phyloP scores from a whole-genome alignment of 2,113 vertebrate species.

The Ramphastos sulfuratus region DNA sequence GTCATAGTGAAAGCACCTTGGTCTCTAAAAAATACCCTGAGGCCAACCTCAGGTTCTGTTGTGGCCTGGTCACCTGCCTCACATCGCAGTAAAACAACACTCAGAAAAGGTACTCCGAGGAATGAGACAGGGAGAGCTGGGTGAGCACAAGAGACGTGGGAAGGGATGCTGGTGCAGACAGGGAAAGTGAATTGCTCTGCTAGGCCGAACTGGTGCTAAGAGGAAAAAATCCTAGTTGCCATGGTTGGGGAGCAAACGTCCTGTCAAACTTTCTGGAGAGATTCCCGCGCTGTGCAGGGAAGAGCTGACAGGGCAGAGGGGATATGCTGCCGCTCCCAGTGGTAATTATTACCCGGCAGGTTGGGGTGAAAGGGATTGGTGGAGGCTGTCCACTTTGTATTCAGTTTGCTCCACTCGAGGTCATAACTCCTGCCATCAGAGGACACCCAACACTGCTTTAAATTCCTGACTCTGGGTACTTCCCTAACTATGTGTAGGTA shows the following conservation, averaged over 20 bases:
- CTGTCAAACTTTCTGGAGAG: conserved; percentile 53
- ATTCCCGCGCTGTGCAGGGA: not conserved
- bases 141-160: not conserved
- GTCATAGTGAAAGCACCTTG: not conserved
- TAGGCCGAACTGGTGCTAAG: conserved; percentile 1
- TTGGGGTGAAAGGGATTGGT: not conserved
- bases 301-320: conserved; percentile 24
- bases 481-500: not conserved
- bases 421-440: not conserved
- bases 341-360: conserved; percentile 22
- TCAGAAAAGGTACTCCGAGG: not conserved
- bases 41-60: not conserved
- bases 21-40: not conserved
- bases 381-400: fast-evolving
- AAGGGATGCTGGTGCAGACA: not conserved
- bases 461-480: not conserved
- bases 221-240: conserved; percentile 7
- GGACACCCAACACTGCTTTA: not conserved
- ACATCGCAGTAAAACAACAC: fast-evolving
- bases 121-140: fast-evolving
- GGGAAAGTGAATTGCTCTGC: not conserved
- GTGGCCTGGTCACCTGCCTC: fast-evolving
- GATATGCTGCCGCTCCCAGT: not conserved
- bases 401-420: not conserved
- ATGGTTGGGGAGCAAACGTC: conserved; percentile 1